Base-by-base conservation (phyloP, 2,797 vertebrate genomes). In the Schizopygopsis pylzovi region DNA sequence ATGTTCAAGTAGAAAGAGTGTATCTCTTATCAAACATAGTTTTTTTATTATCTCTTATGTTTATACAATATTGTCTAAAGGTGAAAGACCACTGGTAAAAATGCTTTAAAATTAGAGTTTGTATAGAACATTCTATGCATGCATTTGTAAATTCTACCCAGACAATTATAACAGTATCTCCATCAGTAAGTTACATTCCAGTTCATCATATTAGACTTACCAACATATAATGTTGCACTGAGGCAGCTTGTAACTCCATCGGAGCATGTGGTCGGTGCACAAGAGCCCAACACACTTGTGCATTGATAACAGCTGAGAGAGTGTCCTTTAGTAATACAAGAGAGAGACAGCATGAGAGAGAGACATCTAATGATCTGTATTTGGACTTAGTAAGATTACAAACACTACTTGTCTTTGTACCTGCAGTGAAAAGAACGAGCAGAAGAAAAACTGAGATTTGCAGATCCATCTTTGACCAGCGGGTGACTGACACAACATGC, bases 401-500 rank as follows among this genome's bases (percentile, higher is more conserved):
- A 39, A 68, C 3, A 39, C 4, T 20, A 37, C 18, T 68, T 10
- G 8, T 75, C 45, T 11, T 68, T 71, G 33, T 81, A 82, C 80
- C 80, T 82, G 33, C 67, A 71, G 67, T 43, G 37, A 82, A 56
- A 71, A 82, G 5, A 39, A 39, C 8, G 6, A 56, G 39, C n/a
- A 80, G 61, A 33, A 82, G 67, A 56, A 43, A 39, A 52, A 56
- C 10, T 4, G 45, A 39, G 49, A 43, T 41, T 54, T 71, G 52
- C 37, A 82, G 67, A 71, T 71, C 22, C 80, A 82, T 82, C 49
- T 71, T 71, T 41, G 47, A 39, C 7, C 9, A 22, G 22, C 4
- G 4, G 33, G 65, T 43, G 22, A 54, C 7, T 54, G n/a, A 25
- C 4, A 54, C 11, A 3, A 41, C 0, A 0, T 22, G 18, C 4